These are phyloP conservation scores for Cotesia chilonis DNA, from an alignment of 1,140 invertebrate genomes.

Conservation along the genomic window DNA sequence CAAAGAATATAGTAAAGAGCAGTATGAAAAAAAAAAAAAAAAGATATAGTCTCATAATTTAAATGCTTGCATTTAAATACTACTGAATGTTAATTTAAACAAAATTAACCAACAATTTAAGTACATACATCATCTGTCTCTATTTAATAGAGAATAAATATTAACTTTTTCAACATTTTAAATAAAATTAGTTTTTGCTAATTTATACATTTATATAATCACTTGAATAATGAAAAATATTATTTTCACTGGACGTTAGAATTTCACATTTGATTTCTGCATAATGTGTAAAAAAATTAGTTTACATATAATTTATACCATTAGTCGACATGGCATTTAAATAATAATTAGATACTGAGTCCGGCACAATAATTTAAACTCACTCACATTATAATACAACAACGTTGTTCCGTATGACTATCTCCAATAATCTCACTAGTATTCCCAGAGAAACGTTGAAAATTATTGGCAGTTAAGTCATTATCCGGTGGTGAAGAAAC, in stretches of 20 bases:
- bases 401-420: constrained; percentile 70
- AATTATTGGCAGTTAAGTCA: constrained; percentile 59
- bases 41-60: not conserved
- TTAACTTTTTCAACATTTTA: constrained; percentile 21
- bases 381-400: constrained; percentile 68
- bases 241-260: constrained; percentile 21
- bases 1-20: constrained; percentile 12
- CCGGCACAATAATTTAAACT: constrained; percentile 30
- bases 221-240: constrained; percentile 17
- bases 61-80: not conserved
- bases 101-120: constrained; percentile 17
- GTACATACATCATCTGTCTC: constrained; percentile 16
- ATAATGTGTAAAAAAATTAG: constrained; percentile 14
- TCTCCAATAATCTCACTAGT: constrained; percentile 74
- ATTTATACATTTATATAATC: constrained; percentile 12
- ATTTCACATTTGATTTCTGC: not conserved
- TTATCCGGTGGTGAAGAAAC: constrained; percentile 62
- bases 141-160: constrained; percentile 23
- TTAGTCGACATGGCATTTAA: constrained; percentile 18
- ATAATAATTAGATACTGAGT: not conserved
- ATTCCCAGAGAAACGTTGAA: constrained; percentile 72
- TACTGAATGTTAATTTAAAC: not conserved
- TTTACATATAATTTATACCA: not conserved
- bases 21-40: not conserved
- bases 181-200: constrained; percentile 10